Base-by-base conservation (phyloP, 1,140 invertebrate genomes). In the Ladona fulva region DNA sequence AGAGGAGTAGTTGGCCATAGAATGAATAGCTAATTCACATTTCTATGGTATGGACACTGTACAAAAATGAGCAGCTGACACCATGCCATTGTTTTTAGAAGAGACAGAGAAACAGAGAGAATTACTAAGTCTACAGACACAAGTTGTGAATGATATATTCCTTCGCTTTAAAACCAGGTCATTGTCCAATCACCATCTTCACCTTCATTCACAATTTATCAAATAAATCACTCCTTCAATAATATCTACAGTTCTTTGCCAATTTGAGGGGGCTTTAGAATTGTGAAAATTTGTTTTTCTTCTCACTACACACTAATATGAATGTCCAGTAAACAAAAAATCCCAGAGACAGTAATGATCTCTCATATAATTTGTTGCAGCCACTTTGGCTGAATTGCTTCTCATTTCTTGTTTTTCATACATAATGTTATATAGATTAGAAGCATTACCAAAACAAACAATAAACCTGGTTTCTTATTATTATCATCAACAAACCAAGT, bases 211-310 rank as follows among this genome's bases (percentile, higher is more conserved):
- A 66, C 52, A 66, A 66, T 66, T 3, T 66, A 66, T 66, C 52
- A 66, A 66, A 66, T 66, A 66, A 66, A 66, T 66, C 52, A 66
- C 52, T 66, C 52, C n/a, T 66, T 66, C 12, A 3, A 66, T 66
- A 66, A 66, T 66, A 66, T 66, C 52, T 66, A 66, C 52, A 66
- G 52, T 66, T 66, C 52, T 22, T 66, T 66, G 52, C 29, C 29
- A 37, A 66, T 66, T 12, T 22, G 3, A 66, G 3, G 52, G 52
- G 52, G n/a, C 14, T 66, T 66, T 66, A 66, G 52, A 66, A 66
- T 66, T 66, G 52, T 66, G 52, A 66, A 66, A 66, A 66, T 66
- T 66, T 66, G 52, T 66, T 66, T 66, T 66, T 66, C 52, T 66
- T 66, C 52, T 19, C 52, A 66, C 52, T 66, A 66, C n/a, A 66